Conservation (phyloP, 2,797 vertebrate species). For the Propithecus perrieri region DNA sequence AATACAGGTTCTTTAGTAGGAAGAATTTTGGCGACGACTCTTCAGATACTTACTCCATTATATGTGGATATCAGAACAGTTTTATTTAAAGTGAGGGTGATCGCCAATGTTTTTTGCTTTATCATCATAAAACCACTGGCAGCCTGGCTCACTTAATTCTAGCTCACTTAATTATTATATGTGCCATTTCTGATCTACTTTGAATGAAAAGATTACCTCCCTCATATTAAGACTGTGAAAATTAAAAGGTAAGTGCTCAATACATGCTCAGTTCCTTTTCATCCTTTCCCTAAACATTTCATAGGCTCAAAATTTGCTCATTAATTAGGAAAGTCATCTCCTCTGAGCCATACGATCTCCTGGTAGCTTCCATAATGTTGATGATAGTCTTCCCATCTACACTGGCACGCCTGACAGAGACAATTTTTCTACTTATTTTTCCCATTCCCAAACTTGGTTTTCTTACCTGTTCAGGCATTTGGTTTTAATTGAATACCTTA, state of each 20-base stretch:
- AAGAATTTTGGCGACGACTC: background rate
- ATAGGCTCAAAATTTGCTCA: background rate
- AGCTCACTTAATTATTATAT: background rate
- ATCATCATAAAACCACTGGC: background rate
- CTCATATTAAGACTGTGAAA: background rate
- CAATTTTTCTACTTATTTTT: background rate
- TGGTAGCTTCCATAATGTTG: background rate
- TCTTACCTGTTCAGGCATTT: background rate
- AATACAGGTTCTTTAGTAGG: background rate
- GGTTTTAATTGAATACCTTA: background rate
- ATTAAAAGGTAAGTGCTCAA: background rate
- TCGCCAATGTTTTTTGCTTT: background rate
- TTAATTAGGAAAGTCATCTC: background rate
- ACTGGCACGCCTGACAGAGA: background rate
- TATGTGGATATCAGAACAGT: background rate
- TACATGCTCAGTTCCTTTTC: background rate
- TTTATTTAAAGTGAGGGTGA: background rate
- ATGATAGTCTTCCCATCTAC: background rate
- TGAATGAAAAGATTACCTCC: background rate
- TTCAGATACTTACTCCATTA: background rate
- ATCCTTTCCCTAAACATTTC: background rate
- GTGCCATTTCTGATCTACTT: background rate
- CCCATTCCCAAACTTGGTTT: background rate
- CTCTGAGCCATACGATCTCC: background rate
- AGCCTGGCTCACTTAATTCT: background rate